phyloP scores from a whole-genome alignment of 2,113 vertebrate species.

The Micronycteris hirsuta region DNA sequence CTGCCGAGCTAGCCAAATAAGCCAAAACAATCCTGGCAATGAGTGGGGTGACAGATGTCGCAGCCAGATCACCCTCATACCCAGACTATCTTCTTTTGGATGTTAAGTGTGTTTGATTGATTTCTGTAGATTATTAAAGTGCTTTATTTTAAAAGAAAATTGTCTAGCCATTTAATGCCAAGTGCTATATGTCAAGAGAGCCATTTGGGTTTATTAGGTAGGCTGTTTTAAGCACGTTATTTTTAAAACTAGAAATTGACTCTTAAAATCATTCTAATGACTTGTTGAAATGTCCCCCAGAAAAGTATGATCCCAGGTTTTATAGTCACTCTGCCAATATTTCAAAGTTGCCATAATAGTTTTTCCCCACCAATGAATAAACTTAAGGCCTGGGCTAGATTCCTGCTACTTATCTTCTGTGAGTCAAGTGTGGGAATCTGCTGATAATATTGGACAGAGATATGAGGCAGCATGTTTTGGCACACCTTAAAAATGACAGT shows the following conservation, averaged over 20 bases:
- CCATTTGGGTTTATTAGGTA: neutral
- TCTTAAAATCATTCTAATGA: neutral
- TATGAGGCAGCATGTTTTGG: neutral
- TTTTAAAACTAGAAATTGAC: neutral
- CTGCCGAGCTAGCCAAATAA: too few relatives aligned
- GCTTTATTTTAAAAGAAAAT: conserved; percentile 11
- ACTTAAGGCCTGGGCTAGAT: neutral
- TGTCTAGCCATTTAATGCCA: neutral
- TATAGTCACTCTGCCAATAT: neutral
- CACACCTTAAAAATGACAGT: neutral
- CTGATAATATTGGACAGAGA: neutral
- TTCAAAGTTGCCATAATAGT: neutral
- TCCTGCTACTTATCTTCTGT: neutral
- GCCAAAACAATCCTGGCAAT: too few relatives aligned
- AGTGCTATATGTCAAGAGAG: neutral
- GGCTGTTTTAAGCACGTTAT: neutral
- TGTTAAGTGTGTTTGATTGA: neutral
- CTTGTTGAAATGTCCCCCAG: neutral
- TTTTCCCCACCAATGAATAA: neutral
- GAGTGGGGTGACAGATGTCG: too few relatives aligned
- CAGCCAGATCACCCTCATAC: too few relatives aligned
- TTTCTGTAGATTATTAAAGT: neutral
- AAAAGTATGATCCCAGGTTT: neutral
- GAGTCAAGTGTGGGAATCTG: neutral
- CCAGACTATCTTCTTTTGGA: neutral